Percentiles rank a stretch among this genome's conserved stretches.
phyloP scores from a whole-genome alignment of 92 coral and sea anemone genomes.

The Actinernus sp. region DNA sequence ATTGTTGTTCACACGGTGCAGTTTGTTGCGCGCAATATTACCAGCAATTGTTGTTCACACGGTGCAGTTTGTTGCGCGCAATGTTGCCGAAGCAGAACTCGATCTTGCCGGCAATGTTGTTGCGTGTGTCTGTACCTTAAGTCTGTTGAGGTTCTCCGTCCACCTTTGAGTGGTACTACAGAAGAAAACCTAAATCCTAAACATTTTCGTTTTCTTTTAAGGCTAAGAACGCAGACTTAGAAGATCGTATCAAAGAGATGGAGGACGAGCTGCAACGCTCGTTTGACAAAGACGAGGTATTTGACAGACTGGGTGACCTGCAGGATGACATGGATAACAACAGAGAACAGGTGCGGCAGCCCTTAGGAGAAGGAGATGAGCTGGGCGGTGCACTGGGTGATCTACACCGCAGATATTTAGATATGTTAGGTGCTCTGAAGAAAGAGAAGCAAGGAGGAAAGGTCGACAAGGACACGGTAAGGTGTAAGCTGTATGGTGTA shows the following conservation, averaged over 20 bases:
- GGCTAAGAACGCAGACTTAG: constrained; percentile 82
- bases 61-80: too few relatives aligned
- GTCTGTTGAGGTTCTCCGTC: too few relatives aligned
- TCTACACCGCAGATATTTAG: constrained; percentile 77
- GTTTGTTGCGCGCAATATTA: too few relatives aligned
- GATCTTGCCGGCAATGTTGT: too few relatives aligned
- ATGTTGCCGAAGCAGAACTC: too few relatives aligned
- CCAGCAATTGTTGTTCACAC: too few relatives aligned
- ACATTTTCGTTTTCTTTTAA: background rate
- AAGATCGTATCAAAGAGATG: constrained; percentile 82
- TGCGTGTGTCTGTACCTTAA: too few relatives aligned
- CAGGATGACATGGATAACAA: constrained; percentile 69
- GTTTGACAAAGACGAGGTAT: constrained; percentile 75
- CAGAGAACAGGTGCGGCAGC: constrained; percentile 56
- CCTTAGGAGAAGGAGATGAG: constrained; percentile 77
- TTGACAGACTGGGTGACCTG: constrained; percentile 74
- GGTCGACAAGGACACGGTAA: constrained; percentile 48
- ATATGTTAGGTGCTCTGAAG: constrained; percentile 73
- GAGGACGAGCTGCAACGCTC: constrained; percentile 74
- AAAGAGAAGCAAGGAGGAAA: constrained; percentile 73
- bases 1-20: too few relatives aligned
- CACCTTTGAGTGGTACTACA: too few relatives aligned
- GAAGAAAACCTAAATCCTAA: too few relatives aligned
- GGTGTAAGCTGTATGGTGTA: too few relatives aligned
- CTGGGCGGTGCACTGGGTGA: constrained; percentile 82